These are phyloP conservation scores for Salvelinus fontinalis DNA, from an alignment of 2,113 vertebrate genomes.

Conservation along the genomic window DNA sequence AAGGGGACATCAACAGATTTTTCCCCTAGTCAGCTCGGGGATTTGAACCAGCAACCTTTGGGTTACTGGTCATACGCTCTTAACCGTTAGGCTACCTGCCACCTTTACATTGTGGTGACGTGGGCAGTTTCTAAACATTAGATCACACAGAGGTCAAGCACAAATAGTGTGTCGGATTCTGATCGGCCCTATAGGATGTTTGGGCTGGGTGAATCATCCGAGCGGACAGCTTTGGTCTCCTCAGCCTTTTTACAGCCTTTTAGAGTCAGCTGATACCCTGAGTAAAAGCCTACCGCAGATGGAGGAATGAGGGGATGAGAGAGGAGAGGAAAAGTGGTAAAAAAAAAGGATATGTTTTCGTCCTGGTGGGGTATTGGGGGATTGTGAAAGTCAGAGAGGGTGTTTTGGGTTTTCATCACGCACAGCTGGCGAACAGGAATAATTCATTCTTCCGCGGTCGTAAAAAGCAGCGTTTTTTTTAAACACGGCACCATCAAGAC, in stretches of 20 bases:
- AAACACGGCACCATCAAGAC: constrained; percentile 15
- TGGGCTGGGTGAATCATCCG: neutral
- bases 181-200: neutral
- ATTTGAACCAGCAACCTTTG: no score
- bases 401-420: constrained; percentile 15
- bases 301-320: neutral
- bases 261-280: constrained; percentile 18
- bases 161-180: no score
- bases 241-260: constrained; percentile 10
- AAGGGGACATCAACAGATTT: no score
- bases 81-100: no score
- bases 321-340: neutral
- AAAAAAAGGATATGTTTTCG: neutral
- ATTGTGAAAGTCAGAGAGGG: constrained; percentile 10
- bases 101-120: no score
- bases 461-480: constrained; percentile 9
- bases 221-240: constrained; percentile 26
- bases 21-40: no score
- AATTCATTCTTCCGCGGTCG: constrained; percentile 34
- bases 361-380: neutral
- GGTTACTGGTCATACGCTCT: no score
- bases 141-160: no score
- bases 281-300: constrained; percentile 6
- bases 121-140: no score
- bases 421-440: constrained; percentile 36